Percentiles rank a stretch among this genome's conserved stretches.
Evolutionary conservation across 2,797 vertebrate species (phyloP).

Genomic region (Propithecus perrieri): DNA sequence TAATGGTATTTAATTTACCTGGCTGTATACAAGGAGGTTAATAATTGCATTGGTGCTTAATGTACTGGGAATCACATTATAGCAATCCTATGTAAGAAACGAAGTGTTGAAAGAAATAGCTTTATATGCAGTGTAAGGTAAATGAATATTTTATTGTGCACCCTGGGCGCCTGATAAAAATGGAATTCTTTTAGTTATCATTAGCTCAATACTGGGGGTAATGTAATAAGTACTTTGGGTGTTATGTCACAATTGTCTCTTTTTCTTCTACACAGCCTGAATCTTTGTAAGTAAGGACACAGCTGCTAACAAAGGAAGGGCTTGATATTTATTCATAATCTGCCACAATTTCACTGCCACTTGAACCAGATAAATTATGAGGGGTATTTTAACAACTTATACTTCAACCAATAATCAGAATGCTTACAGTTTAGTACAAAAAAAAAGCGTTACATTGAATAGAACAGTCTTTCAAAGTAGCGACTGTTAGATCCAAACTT

Average conservation of each 20-base stretch:
- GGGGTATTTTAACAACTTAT: conserved; percentile 41
- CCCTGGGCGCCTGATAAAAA: conserved; percentile 50
- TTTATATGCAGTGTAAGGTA: conserved; percentile 54
- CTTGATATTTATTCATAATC: conserved; percentile 58
- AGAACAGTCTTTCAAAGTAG: conserved; percentile 21
- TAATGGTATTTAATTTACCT: conserved; percentile 71
- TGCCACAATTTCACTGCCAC: neutral
- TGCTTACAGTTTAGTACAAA: neutral
- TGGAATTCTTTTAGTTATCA: conserved; percentile 52
- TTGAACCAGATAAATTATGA: conserved; percentile 53
- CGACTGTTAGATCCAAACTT: conserved; percentile 19
- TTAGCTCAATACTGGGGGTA: conserved; percentile 59
- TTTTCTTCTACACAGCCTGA: conserved; percentile 55
- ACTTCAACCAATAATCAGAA: conserved; percentile 41
- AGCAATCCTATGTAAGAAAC: conserved; percentile 55
- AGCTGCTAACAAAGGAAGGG: conserved; percentile 52
- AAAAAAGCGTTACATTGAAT: neutral
- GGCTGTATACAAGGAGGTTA: conserved; percentile 46
- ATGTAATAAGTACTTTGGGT: conserved; percentile 49
- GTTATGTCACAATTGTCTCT: conserved; percentile 44
- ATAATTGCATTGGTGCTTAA: conserved; percentile 70
- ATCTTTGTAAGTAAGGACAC: conserved; percentile 45
- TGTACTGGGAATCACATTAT: conserved; percentile 60
- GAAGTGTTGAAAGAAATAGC: conserved; percentile 41
- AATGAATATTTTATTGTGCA: conserved; percentile 69